These are phyloP conservation scores for Venturia canescens DNA, from an alignment of 1,140 invertebrate genomes.

Conservation along the genomic window DNA sequence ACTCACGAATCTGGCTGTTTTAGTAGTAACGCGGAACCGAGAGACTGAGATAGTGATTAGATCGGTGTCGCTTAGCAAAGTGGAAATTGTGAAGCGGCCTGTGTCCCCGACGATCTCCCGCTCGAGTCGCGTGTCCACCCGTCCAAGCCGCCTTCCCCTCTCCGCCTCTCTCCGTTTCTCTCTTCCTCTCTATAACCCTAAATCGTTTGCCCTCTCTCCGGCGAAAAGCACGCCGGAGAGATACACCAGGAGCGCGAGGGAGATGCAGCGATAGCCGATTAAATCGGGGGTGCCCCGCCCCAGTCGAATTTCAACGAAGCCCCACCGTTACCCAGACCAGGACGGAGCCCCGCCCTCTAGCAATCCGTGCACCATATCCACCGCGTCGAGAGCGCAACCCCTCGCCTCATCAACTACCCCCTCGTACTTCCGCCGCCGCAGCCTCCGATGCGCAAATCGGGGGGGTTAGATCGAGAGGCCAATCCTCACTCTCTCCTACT, in stretches of 20 bases:
- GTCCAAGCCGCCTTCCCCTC: constrained; percentile 54
- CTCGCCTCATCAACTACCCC: not conserved
- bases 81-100: constrained; percentile 51
- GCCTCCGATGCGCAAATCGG: constrained; percentile 2
- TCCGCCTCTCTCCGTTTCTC: constrained; percentile 27
- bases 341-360: constrained; percentile 14
- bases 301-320: constrained; percentile 14
- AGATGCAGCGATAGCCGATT: constrained; percentile 28
- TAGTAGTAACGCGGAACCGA: not conserved
- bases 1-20: not conserved
- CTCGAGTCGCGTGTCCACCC: constrained; percentile 57
- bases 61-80: constrained; percentile 63
- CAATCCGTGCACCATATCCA: constrained; percentile 35
- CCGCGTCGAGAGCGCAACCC: not conserved
- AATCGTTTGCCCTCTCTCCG: constrained; percentile 10
- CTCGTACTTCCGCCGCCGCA: not conserved
- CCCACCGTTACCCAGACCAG: constrained; percentile 9
- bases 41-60: constrained; percentile 52
- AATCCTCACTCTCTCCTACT: constrained; percentile 8
- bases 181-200: constrained; percentile 14
- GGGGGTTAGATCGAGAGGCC: constrained; percentile 36
- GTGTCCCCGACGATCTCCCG: not conserved
- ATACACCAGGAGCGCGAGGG: too few species aligned
- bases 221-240: not conserved
- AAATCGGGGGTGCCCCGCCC: constrained; percentile 47